phyloP scores from a whole-genome alignment of 2,797 vertebrate genomes.

The Diplodus sargus region DNA sequence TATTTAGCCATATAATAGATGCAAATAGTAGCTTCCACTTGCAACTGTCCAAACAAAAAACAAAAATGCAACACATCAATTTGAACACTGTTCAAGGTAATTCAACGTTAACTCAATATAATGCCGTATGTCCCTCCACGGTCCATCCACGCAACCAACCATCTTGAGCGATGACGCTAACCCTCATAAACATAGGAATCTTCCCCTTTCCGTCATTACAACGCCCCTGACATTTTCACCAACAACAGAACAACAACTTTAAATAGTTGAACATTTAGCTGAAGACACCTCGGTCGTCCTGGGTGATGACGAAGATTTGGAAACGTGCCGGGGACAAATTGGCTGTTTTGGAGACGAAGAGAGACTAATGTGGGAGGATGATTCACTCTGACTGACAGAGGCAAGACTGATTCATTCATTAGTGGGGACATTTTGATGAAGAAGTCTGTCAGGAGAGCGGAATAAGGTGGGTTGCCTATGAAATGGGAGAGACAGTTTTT shows the following conservation, averaged over 20 bases:
- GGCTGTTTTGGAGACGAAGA: constrained; percentile 31
- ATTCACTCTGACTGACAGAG: constrained; percentile 67
- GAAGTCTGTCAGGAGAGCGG: constrained; percentile 50
- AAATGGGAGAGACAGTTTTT: constrained; percentile 6
- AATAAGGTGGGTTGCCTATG: constrained; percentile 37
- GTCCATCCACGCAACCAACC: neutral
- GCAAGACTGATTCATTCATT: constrained; percentile 60
- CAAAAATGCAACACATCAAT: neutral
- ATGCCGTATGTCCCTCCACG: neutral
- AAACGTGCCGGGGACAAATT: constrained; percentile 43
- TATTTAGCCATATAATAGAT: neutral
- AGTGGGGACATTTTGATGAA: constrained; percentile 30
- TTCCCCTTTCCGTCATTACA: neutral
- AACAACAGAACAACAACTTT: constrained; percentile 17
- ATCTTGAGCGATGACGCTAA: neutral
- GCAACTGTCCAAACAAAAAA: neutral
- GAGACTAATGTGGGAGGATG: constrained; percentile 62
- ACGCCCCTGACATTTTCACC: neutral
- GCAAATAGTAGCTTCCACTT: neutral
- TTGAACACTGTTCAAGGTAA: neutral
- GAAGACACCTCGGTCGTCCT: constrained; percentile 27
- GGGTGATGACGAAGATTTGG: constrained; percentile 49
- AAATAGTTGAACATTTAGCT: constrained; percentile 38
- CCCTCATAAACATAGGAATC: neutral
- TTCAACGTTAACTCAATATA: neutral